A percentile compares a stretch with the other conserved stretches of the same genome.
Conservation (phyloP, 2,888 invertebrate genomes). For the Keiferia lycopersicella region DNA sequence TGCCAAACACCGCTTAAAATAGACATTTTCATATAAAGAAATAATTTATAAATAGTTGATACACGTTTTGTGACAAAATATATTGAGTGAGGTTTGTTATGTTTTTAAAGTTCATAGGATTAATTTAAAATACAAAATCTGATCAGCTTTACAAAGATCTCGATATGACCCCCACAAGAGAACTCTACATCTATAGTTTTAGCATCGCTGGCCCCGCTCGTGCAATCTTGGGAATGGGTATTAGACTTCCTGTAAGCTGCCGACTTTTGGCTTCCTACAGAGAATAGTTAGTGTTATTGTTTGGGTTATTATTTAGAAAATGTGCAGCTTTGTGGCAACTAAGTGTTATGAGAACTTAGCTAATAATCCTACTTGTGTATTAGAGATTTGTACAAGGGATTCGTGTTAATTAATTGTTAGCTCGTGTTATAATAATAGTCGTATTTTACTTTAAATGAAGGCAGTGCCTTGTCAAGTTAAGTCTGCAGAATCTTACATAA, state of each 20-base stretch:
- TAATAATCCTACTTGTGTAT: not conserved
- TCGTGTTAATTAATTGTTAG: not conserved
- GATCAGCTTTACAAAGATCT: too few species aligned
- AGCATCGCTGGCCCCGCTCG: not conserved
- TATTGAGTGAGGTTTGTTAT: too few species aligned
- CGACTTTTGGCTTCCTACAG: slow-evolving; percentile 2
- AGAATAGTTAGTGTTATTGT: slow-evolving; percentile 16
- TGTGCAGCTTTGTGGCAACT: not conserved
- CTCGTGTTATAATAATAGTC: too few species aligned
- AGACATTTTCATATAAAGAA: too few species aligned
- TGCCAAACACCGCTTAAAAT: too few species aligned
- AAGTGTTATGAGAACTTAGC: not conserved
- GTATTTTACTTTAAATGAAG: too few species aligned
- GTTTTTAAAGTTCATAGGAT: too few species aligned
- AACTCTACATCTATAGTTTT: not conserved
- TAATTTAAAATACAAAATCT: too few species aligned
- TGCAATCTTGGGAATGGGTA: slow-evolving; percentile 19
- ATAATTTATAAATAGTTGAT: too few species aligned
- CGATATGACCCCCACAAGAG: not conserved
- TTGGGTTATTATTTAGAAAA: slow-evolving; percentile 11
- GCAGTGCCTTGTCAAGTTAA: too few species aligned
- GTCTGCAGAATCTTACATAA: too few species aligned
- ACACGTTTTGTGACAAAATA: too few species aligned
- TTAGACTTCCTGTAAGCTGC: slow-evolving; percentile 6
- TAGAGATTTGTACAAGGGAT: not conserved